phyloP scores from a whole-genome alignment of 2,888 invertebrate species.

The Caenorhabditis drosophilae region DNA sequence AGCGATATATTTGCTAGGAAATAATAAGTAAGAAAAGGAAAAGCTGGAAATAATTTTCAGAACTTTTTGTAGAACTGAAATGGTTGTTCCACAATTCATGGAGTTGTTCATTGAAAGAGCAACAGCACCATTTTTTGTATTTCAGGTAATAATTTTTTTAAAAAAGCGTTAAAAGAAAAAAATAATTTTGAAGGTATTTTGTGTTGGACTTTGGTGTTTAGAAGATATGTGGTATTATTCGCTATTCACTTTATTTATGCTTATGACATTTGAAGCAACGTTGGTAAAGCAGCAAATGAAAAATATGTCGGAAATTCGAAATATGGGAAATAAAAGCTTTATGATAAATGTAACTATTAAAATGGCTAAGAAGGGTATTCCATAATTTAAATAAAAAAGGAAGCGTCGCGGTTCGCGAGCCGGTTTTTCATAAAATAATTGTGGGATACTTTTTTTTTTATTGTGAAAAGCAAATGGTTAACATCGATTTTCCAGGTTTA shows the following conservation, averaged over 20 bases:
- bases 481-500: constrained; percentile 50
- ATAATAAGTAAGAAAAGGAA: constrained; percentile 81
- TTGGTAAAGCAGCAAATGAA: constrained; percentile 94
- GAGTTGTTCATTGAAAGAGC: constrained; percentile 96
- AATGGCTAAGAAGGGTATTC: not conserved
- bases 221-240: constrained; percentile 77
- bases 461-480: not conserved
- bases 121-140: constrained; percentile 98
- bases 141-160: constrained; percentile 76
- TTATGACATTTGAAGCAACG: constrained; percentile 84
- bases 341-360: constrained; percentile 76
- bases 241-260: constrained; percentile 66
- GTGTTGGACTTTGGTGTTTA: constrained; percentile 96
- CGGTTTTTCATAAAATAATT: too few species aligned
- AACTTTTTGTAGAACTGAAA: constrained; percentile 74
- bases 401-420: too few species aligned
- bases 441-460: not conserved
- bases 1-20: constrained; percentile 84
- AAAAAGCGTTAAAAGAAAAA: not conserved
- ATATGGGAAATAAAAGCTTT: constrained; percentile 98
- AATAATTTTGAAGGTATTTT: constrained; percentile 78
- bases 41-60: not conserved
- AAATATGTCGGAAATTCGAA: constrained; percentile 97
- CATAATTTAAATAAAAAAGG: not conserved
- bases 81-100: constrained; percentile 92